A percentile compares a stretch with the other conserved stretches of the same genome.
Conservation (phyloP, 1,140 invertebrate genomes). For the Linepithema humile region DNA sequence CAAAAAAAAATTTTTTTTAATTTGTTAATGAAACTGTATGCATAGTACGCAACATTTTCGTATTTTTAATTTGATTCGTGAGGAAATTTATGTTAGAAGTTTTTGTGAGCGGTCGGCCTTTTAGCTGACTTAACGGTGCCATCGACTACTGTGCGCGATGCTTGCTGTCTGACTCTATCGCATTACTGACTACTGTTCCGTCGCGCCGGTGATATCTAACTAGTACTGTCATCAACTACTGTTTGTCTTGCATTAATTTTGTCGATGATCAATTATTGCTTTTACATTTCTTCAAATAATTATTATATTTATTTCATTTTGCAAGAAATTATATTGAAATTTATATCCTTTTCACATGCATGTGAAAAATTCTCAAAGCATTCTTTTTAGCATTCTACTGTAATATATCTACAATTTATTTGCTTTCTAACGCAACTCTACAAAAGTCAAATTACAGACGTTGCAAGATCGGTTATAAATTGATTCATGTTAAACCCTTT, state of each 20-base stretch:
- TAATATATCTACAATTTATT: neutral
- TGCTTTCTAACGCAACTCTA: neutral
- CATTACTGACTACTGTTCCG: too few species aligned
- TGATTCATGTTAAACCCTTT: conserved; percentile 32
- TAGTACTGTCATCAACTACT: too few species aligned
- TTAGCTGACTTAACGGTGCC: neutral
- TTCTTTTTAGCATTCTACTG: too few species aligned
- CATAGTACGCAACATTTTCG: neutral
- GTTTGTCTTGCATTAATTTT: too few species aligned
- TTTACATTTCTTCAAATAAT: too few species aligned
- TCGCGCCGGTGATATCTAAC: too few species aligned
- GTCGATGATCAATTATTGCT: too few species aligned
- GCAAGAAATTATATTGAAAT: neutral
- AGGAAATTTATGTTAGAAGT: neutral
- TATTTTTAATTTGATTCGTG: neutral
- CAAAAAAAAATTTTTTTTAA: neutral
- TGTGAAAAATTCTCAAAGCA: too few species aligned
- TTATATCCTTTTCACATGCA: neutral
- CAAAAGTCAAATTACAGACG: neutral
- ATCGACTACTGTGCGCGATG: neutral
- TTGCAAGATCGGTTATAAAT: neutral
- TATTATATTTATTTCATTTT: neutral
- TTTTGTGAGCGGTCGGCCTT: too few species aligned
- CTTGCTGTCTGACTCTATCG: too few species aligned
- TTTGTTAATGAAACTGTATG: neutral